phyloP scores from a whole-genome alignment of 1,140 invertebrate genomes.

The Papilio xuthus region DNA sequence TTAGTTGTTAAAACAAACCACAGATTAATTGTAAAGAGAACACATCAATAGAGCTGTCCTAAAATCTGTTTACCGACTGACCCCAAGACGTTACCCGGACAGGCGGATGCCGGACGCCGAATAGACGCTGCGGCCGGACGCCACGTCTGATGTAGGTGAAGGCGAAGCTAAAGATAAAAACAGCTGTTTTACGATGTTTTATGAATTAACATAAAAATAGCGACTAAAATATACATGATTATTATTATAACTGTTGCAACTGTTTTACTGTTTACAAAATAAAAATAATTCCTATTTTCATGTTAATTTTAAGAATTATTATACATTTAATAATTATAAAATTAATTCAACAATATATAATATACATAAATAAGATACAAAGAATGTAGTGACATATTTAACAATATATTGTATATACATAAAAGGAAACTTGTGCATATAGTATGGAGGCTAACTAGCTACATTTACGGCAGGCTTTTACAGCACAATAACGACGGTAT shows the following conservation, averaged over 20 bases:
- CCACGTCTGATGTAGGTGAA: background rate
- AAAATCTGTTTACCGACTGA: background rate
- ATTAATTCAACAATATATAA: background rate
- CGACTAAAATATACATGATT: background rate
- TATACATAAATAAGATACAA: background rate
- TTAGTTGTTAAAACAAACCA: background rate
- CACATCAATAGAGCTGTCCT: background rate
- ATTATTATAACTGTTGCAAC: background rate
- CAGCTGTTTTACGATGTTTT: slow-evolving; percentile 8
- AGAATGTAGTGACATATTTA: background rate
- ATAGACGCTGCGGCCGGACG: background rate
- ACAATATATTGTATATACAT: background rate
- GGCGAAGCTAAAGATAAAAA: background rate
- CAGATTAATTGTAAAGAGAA: background rate
- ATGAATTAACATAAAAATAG: background rate
- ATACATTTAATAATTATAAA: background rate
- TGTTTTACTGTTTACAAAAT: background rate
- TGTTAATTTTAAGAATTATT: too few relatives aligned
- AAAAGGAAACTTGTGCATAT: slow-evolving; percentile 3
- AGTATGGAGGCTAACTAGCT: background rate
- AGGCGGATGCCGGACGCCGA: background rate
- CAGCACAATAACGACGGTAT: background rate
- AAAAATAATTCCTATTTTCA: too few relatives aligned
- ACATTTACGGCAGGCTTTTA: slow-evolving; percentile 13
- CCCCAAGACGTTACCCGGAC: background rate